A percentile compares a stretch with the other conserved stretches of the same genome.
Conservation (phyloP, 2,888 invertebrate genomes). For the Calephelis perditalis region DNA sequence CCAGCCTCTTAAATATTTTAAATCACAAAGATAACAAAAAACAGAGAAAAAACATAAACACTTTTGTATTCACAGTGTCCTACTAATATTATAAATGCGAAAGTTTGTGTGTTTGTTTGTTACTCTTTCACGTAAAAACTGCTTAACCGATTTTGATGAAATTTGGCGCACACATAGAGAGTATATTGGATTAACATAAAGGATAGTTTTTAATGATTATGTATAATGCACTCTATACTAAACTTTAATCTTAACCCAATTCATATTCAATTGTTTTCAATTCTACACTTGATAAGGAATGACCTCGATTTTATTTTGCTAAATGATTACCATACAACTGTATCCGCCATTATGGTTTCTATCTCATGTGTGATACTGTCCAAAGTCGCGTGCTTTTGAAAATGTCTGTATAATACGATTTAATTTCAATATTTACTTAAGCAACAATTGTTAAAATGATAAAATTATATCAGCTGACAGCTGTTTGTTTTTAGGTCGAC, state of each 20-base stretch:
- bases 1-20: no score
- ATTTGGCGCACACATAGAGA: no score
- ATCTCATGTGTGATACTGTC: not conserved
- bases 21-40: no score
- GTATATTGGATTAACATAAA: no score
- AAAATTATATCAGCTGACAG: slow-evolving; percentile 11
- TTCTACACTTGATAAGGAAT: slow-evolving; percentile 29
- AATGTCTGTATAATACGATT: slow-evolving; percentile 2
- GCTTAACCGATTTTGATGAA: no score
- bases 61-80: no score
- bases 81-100: no score
- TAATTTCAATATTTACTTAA: slow-evolving; percentile 12
- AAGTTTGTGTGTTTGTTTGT: no score
- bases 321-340: slow-evolving; percentile 16
- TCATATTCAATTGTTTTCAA: slow-evolving; percentile 30
- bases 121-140: no score
- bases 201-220: no score
- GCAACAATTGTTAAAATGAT: slow-evolving; percentile 11
- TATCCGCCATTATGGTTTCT: slow-evolving; percentile 1
- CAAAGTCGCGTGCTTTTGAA: not conserved
- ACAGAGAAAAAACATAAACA: no score
- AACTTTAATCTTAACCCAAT: not conserved
- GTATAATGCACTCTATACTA: not conserved
- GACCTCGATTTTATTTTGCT: slow-evolving; percentile 30
- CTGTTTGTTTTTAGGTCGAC: slow-evolving; percentile 8